Conservation (phyloP, 2,888 invertebrate genomes). For the Xestia rhomboidea region DNA sequence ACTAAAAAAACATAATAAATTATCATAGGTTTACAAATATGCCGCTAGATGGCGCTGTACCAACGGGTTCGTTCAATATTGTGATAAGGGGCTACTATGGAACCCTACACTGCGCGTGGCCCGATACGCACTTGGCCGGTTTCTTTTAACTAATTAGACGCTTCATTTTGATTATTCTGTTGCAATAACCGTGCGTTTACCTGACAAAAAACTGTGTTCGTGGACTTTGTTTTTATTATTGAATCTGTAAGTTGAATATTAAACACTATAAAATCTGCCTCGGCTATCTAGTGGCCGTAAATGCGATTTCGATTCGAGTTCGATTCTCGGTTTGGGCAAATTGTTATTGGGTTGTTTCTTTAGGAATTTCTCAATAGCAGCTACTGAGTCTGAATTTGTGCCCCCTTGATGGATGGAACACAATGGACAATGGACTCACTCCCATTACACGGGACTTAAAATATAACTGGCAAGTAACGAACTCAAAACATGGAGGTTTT, state of each 20-base stretch:
- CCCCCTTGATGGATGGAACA: too few species aligned
- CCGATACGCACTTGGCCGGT: too few species aligned
- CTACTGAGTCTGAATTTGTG: background rate
- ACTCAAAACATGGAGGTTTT: too few species aligned
- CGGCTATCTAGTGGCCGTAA: background rate
- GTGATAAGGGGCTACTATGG: too few species aligned
- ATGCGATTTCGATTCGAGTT: rapidly evolving
- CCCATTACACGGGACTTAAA: too few species aligned
- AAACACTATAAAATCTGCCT: background rate
- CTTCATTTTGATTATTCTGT: background rate
- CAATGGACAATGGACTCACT: too few species aligned
- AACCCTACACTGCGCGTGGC: too few species aligned
- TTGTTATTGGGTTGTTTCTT: background rate
- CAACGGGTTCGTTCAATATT: too few species aligned
- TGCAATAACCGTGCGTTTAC: background rate
- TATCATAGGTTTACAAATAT: too few species aligned
- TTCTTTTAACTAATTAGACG: background rate
- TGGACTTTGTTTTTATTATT: background rate
- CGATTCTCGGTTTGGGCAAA: background rate
- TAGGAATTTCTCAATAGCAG: background rate
- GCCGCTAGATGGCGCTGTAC: too few species aligned
- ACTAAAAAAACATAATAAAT: too few species aligned
- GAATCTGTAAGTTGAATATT: background rate
- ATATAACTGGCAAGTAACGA: too few species aligned
- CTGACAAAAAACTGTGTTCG: background rate